Evolutionary conservation across 2,888 invertebrate genomes (phyloP).

Genomic region (Brachyopa scutellaris): DNA sequence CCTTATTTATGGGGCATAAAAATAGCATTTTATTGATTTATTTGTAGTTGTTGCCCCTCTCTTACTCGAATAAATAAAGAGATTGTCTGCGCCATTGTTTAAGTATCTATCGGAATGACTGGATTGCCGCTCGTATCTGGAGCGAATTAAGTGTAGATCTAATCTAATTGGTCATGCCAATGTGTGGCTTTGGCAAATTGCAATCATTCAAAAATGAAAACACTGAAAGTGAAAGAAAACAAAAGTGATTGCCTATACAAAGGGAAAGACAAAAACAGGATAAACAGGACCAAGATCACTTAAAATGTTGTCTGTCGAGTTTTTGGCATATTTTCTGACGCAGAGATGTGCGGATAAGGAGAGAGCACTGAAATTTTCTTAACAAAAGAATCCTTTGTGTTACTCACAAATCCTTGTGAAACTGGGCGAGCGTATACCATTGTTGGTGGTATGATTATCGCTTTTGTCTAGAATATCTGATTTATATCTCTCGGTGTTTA

Average conservation of each 20-base stretch:
- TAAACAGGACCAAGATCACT: constrained; percentile 41
- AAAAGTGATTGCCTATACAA: constrained; percentile 9
- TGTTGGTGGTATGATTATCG: constrained; percentile 39
- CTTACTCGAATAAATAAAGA: constrained; percentile 32
- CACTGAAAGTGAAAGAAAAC: constrained; percentile 3
- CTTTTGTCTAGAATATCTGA: constrained; percentile 24
- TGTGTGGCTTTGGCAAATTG: constrained; percentile 50
- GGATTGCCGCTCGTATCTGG: not conserved
- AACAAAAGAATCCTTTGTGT: constrained; percentile 30
- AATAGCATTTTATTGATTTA: constrained; percentile 60
- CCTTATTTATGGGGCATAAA: constrained; percentile 54
- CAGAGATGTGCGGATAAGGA: constrained; percentile 23
- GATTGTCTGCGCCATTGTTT: constrained; percentile 25
- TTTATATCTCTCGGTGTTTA: constrained; percentile 47
- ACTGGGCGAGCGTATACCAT: constrained; percentile 11
- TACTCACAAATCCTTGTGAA: constrained; percentile 10
- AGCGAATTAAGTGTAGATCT: constrained; percentile 28
- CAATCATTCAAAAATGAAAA: constrained; percentile 38
- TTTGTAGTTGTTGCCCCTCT: constrained; percentile 5
- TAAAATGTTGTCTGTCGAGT: constrained; percentile 47
- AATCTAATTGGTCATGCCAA: constrained; percentile 50
- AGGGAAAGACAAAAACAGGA: constrained; percentile 9
- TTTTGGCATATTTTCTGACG: not conserved
- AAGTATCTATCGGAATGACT: not conserved
- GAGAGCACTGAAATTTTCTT: too few relatives aligned